Conservation (phyloP, 2,888 invertebrate genomes). For the Orgyia antiqua region DNA sequence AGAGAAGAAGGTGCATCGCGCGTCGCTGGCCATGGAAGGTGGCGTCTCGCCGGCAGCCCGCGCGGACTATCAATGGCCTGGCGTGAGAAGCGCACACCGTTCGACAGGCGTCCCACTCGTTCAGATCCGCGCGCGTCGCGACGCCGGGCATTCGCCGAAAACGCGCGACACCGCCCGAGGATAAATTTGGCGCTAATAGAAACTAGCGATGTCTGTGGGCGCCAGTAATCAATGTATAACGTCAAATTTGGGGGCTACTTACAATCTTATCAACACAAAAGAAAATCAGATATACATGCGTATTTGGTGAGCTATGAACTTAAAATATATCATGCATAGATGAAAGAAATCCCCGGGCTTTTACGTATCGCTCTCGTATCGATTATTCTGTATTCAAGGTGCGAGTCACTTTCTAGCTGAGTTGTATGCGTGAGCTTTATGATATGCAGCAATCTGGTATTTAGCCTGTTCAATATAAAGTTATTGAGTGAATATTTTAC, state of each 20-base stretch:
- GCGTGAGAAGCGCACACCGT: constrained; percentile 36
- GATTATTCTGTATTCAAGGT: constrained; percentile 29
- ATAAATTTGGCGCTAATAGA: constrained; percentile 75
- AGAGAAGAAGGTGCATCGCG: constrained; percentile 44
- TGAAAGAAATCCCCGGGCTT: constrained; percentile 12
- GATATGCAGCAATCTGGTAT: too few species aligned
- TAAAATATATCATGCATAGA: constrained; percentile 10
- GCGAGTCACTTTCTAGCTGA: constrained; percentile 16
- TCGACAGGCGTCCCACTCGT: constrained; percentile 47
- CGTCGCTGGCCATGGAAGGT: constrained; percentile 40
- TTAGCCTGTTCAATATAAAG: too few species aligned
- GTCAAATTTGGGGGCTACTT: constrained; percentile 55
- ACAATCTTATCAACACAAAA: constrained; percentile 40
- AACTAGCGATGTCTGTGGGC: constrained; percentile 64
- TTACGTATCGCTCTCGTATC: constrained; percentile 19
- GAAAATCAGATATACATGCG: constrained; percentile 17
- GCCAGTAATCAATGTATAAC: constrained; percentile 71
- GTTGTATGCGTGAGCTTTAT: too few species aligned
- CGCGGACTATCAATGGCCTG: constrained; percentile 67
- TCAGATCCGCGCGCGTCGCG: constrained; percentile 39
- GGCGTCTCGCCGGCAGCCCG: constrained; percentile 62
- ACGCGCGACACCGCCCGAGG: constrained; percentile 65
- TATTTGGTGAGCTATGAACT: constrained; percentile 10
- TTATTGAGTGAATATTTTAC: too few species aligned
- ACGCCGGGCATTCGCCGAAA: constrained; percentile 39